Evolutionary conservation across 1,140 invertebrate genomes (phyloP), one percentile per base, ranked within the genome.

Genomic region (Oncopodura yosiiana): DNA sequence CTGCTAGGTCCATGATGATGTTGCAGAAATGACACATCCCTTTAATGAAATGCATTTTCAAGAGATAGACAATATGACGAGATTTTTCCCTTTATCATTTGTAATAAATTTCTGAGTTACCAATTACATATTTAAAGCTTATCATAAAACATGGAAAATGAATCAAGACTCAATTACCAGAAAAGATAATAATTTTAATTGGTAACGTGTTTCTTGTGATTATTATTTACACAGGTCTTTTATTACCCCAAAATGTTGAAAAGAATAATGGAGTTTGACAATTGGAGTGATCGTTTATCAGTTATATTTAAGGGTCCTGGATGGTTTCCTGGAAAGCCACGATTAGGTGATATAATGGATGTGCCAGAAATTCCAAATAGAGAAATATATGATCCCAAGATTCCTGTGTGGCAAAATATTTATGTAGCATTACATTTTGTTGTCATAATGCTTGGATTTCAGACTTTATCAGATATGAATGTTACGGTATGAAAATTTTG

Each of bases 301-400:
- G 80, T 81, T 0, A 64, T 87, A 1, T 79, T 87, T 66, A 88
- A 86, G 71, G 88, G 90, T 9, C 90, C 90, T 1, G 89, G 88
- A 60, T 94, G 90, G 89, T 71, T 77, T 44, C 87, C 87, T 2
- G 87, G 87, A 3, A 78, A 76, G 46, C 82, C 87, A 0, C 75
- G 88, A 65, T 75, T 87, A 2, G 89, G 88, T 12, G 71, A 81
- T 21, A 78, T 82, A 18, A 75, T 80, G 62, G 78, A 82, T 64
- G 84, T 89, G 70, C 74, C 86, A 36, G 79, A 87, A 64, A 86
- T 83, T 11, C 74, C 74, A 48, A 66, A 70, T 3, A 71, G 82
- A 46, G 66, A 76, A n/a, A 85, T 83, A 65, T 87, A 81, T 66
- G 75, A 87, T 68, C 77, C 80, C 0, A 63, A 71, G 49, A 66